Conservation (phyloP, 2,888 invertebrate genomes). For the Gibbula magus region DNA sequence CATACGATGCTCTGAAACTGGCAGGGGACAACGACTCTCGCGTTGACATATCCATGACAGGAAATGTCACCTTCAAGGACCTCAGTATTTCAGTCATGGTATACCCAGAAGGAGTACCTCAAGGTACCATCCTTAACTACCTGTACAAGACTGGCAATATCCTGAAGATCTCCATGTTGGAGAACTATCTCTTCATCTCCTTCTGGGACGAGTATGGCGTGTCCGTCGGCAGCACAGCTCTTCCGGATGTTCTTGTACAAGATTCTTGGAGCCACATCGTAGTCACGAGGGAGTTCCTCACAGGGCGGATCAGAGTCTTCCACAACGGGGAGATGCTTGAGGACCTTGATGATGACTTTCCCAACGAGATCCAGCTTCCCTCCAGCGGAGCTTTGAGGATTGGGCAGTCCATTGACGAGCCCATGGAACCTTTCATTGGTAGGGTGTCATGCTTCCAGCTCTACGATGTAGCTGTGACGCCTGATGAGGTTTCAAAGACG, state of each 20-base stretch:
- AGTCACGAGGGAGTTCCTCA: slow-evolving; percentile 46
- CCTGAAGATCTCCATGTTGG: slow-evolving; percentile 40
- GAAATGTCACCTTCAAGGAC: slow-evolving; percentile 39
- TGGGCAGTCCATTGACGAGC: slow-evolving; percentile 40
- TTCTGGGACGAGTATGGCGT: slow-evolving; percentile 58
- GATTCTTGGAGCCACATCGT: slow-evolving; percentile 51
- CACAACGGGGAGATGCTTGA: slow-evolving; percentile 45
- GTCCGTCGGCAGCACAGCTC: slow-evolving; percentile 48
- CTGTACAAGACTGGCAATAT: slow-evolving; percentile 43
- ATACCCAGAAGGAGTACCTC: slow-evolving; percentile 34
- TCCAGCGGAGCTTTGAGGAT: slow-evolving; percentile 40
- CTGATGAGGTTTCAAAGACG: slow-evolving; percentile 33
- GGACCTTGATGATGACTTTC: slow-evolving; percentile 51
- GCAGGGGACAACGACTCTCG: slow-evolving; percentile 28
- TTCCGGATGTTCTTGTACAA: slow-evolving; percentile 37
- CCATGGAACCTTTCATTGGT: slow-evolving; percentile 44
- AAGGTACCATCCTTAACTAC: slow-evolving; percentile 43
- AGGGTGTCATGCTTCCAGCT: slow-evolving; percentile 50
- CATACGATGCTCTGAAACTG: slow-evolving; percentile 41
- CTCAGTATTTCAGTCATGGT: slow-evolving; percentile 40
- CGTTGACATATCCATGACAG: slow-evolving; percentile 40
- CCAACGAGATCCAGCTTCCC: slow-evolving; percentile 49
- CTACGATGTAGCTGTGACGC: slow-evolving; percentile 32
- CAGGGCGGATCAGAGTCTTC: slow-evolving; percentile 46
- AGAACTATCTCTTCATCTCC: slow-evolving; percentile 45